Conservation (phyloP, 2,113 vertebrate species). For the Colaptes auratus region DNA sequence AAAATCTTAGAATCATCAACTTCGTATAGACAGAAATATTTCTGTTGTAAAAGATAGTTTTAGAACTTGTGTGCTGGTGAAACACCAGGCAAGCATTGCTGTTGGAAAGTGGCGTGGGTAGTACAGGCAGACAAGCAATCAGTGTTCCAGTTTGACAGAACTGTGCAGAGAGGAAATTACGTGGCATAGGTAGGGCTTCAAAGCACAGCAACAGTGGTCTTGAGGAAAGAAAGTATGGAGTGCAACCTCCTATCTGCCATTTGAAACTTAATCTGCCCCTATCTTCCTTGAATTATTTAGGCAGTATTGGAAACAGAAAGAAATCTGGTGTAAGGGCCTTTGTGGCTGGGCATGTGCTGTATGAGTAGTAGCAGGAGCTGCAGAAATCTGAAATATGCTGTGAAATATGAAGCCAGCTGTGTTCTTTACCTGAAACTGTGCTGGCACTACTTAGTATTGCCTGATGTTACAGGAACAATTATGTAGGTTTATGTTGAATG, state of each 20-base stretch:
- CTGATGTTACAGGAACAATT: rapidly evolving
- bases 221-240: not conserved
- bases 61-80: not conserved
- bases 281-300: rapidly evolving
- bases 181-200: not conserved
- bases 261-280: not conserved
- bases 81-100: not conserved
- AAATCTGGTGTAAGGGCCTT: not conserved
- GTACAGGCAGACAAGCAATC: not conserved
- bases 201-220: not conserved
- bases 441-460: too few species aligned
- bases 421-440: too few species aligned
- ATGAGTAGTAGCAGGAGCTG: not conserved
- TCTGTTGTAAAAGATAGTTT: not conserved
- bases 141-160: not conserved
- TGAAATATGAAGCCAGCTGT: not conserved
- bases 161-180: rapidly evolving
- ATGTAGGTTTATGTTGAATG: rapidly evolving
- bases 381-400: too few species aligned
- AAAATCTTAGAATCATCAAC: too few species aligned
- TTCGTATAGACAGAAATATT: not conserved
- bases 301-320: not conserved
- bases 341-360: not conserved
- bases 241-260: not conserved
- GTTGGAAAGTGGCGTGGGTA: not conserved